Base-by-base conservation (phyloP, 1,140 invertebrate species). In the Penaeus chinensis region DNA sequence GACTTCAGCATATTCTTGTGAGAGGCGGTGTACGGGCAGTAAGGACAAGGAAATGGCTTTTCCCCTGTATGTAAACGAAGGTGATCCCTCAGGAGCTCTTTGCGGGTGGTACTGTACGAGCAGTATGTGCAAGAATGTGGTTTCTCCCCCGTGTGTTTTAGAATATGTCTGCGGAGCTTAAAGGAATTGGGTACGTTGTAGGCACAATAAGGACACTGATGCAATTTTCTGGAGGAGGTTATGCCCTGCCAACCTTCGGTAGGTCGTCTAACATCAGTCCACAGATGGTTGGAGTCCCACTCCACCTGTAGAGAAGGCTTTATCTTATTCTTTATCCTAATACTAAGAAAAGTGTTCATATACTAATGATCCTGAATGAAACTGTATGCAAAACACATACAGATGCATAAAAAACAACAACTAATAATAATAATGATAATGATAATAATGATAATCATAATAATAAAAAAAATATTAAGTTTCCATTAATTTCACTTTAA, bases 21-120 rank as follows among this genome's bases (percentile, higher is more conserved):
- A 7, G 85, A 47, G 24, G 85, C 76, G 24, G 61, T 63, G 78
- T 87, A 81, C 2, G 85, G 78, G 32, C 85, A 87, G 63, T 78
- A 65, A 22, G 85, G 85, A 66, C 85, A 87, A 19, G 22, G 37
- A 32, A 80, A 80, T 16, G 85, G 85, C 62, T 80, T 79, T 78
- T 87, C 85, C 22, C 85, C 85, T 5, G 85, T 87, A 63, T 87
- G 85, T 27, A 65, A 47, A 24, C 77, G 47, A 18, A 87, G 76
- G 32, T 87, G 85, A 18, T 78, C 65, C 42, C 62, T 81, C 5
- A 88, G 71, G 63, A 82, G 61, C n/a, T 79, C 82, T 0, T 74
- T 74, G 22, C 71, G 71, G 27, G 71, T 37, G 4, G 71, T 37
- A 27, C 71, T 27, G 71, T 74, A 74, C 16, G 71, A 32, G 19